Conservation (phyloP, 2,113 vertebrate genomes). For the Grantiella picta region DNA sequence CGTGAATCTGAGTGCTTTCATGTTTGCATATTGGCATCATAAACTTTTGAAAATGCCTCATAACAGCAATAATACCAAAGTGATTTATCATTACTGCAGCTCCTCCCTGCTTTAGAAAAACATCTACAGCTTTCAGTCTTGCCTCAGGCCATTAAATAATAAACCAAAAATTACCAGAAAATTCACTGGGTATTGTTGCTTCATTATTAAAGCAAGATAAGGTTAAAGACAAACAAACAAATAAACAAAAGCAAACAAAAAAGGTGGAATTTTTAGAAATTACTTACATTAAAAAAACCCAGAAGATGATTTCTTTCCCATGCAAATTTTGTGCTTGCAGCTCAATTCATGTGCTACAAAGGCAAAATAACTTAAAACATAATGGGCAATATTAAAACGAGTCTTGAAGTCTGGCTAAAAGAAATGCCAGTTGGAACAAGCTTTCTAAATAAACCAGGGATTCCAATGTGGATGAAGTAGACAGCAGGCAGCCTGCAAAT, state of each 20-base stretch:
- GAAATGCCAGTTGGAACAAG: background rate
- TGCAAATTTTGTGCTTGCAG: background rate
- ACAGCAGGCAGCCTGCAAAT: accelerated
- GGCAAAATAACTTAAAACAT: background rate
- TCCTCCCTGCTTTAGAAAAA: background rate
- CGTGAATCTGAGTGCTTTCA: background rate
- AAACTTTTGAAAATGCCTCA: slow-evolving; percentile 28
- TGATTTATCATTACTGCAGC: background rate
- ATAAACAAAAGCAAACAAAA: background rate
- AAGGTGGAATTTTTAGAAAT: background rate
- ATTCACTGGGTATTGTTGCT: background rate
- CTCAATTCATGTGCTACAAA: background rate
- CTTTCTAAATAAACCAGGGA: background rate
- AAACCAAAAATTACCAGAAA: slow-evolving; percentile 34
- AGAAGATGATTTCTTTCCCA: background rate
- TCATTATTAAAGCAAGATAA: background rate
- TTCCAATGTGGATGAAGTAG: background rate
- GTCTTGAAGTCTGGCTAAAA: background rate
- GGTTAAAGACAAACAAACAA: background rate
- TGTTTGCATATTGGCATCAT: background rate
- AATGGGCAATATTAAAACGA: background rate
- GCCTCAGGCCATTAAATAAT: slow-evolving; percentile 4
- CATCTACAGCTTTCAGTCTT: background rate
- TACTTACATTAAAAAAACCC: background rate
- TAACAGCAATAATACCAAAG: background rate